Conservation (phyloP, 2,888 invertebrate genomes). For the Archips xylosteana region DNA sequence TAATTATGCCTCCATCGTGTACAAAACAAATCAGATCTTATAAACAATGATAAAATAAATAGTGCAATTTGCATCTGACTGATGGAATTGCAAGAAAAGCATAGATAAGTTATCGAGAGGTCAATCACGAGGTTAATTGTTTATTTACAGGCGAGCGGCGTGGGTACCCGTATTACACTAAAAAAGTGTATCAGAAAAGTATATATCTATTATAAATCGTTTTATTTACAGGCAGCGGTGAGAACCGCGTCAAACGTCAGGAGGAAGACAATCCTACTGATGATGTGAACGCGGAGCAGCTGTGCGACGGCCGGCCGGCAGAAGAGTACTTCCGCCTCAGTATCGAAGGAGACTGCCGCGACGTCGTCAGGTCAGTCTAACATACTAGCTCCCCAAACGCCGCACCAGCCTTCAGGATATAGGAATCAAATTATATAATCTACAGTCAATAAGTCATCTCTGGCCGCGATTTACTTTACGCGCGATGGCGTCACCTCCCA, state of each 20-base stretch:
- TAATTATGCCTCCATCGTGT: background rate
- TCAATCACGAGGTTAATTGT: too few relatives aligned
- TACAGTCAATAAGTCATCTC: background rate
- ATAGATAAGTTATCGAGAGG: too few relatives aligned
- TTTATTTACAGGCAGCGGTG: constrained; percentile 74
- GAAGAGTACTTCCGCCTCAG: constrained; percentile 96
- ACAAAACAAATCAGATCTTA: background rate
- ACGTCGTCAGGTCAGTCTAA: constrained; percentile 93
- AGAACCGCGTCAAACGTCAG: constrained; percentile 87
- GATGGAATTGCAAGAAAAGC: too few relatives aligned
- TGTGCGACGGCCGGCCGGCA: constrained; percentile 94
- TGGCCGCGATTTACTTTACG: background rate
- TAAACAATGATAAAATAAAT: background rate
- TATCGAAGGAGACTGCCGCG: constrained; percentile 95
- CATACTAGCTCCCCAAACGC: constrained; percentile 26
- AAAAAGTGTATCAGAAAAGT: too few relatives aligned
- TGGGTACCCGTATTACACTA: too few relatives aligned
- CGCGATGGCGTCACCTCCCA: background rate
- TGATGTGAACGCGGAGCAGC: constrained; percentile 91
- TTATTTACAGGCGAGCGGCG: too few relatives aligned
- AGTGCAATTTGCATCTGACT: background rate
- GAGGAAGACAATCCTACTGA: constrained; percentile 87
- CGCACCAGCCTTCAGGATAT: background rate
- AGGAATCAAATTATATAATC: background rate
- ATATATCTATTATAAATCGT: constrained; percentile 21